phyloP scores from a whole-genome alignment of 2,797 vertebrate species.

The Selene dorsalis region DNA sequence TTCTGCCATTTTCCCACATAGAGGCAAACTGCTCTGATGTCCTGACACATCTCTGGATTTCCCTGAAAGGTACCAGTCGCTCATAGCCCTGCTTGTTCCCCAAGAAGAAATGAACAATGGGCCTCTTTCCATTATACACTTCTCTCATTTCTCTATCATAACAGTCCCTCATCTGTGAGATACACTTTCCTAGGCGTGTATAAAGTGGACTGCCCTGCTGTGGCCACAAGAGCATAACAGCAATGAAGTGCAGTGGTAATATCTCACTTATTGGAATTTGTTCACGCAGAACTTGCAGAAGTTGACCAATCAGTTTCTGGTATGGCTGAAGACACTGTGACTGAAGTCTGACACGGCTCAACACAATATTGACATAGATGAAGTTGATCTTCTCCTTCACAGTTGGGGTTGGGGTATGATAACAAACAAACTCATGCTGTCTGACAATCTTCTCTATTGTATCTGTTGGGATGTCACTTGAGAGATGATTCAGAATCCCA shows the following conservation, averaged over 20 bases:
- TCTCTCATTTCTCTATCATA: constrained; percentile 64
- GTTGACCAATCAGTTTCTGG: accelerated
- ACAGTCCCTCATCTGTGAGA: constrained; percentile 66
- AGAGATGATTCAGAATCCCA: constrained; percentile 69
- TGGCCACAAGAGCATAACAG: constrained; percentile 74
- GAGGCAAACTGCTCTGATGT: constrained; percentile 47
- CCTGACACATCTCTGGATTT: constrained; percentile 33
- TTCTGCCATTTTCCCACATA: constrained; percentile 67
- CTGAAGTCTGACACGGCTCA: constrained; percentile 62
- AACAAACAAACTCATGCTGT: constrained; percentile 12
- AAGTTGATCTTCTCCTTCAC: constrained; percentile 69
- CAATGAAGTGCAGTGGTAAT: constrained; percentile 69
- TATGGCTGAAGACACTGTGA: constrained; percentile 7
- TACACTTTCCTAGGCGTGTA: constrained; percentile 11
- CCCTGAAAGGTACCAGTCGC: constrained; percentile 53
- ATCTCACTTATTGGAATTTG: constrained; percentile 9
- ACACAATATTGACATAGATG: constrained; percentile 73
- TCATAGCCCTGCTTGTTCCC: constrained; percentile 69
- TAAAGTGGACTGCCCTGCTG: accelerated
- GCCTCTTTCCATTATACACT: constrained; percentile 68
- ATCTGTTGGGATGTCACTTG: neutral
- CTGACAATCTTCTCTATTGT: constrained; percentile 48
- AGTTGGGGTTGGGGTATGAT: accelerated
- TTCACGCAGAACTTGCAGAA: accelerated
- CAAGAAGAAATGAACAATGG: constrained; percentile 77